Evolutionary conservation across 2,888 invertebrate species (phyloP), one percentile per base, ranked within the genome.

Genomic region (Smittia aterrima): DNA sequence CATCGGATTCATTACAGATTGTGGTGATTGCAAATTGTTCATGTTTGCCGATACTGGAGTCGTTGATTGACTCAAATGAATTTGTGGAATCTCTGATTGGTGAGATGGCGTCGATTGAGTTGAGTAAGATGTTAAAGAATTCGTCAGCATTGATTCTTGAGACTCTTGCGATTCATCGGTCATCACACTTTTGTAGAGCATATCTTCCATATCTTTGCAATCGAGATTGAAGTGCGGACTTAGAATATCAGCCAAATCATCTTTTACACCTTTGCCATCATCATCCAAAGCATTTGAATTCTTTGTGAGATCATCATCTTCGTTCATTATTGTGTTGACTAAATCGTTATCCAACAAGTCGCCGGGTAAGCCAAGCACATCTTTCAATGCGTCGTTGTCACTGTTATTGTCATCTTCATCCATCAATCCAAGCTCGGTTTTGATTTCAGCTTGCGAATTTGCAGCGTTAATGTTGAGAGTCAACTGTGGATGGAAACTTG

Each of bases 121-220:
- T n/a, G 67, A 58, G 18, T 68, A 70, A 9, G 75, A 58, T 27
- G 67, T 67, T n/a, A 40, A 13, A 7, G 66, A 40, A 32, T 66
- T 74, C 9, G 67, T 71, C 13, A 64, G 85, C 1, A 87, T 87
- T 54, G 90, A 89, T 79, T 91, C 92, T 81, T 91, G 91, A 1
- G 91, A 90, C 81, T 92, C 91, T 84, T 86, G 85, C 9, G 90
- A 90, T 80, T 92, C 92, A 79, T 92, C 92, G n/a, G 91, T 92
- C 75, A 92, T 86, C 75, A 95, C 93, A 62, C 92, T 93, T 84
- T 95, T 94, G 83, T 96, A 93, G 79, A 95, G 91, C 0, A 95
- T 93, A 78, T 95, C 95, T 81, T 93, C 93, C 79, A 92, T 90
- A 82, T 95, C 94, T 58, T 58, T 58, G 58, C 58, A 58, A 79